phyloP scores from a whole-genome alignment of 2,888 invertebrate genomes.

The Periphyllus acericola region DNA sequence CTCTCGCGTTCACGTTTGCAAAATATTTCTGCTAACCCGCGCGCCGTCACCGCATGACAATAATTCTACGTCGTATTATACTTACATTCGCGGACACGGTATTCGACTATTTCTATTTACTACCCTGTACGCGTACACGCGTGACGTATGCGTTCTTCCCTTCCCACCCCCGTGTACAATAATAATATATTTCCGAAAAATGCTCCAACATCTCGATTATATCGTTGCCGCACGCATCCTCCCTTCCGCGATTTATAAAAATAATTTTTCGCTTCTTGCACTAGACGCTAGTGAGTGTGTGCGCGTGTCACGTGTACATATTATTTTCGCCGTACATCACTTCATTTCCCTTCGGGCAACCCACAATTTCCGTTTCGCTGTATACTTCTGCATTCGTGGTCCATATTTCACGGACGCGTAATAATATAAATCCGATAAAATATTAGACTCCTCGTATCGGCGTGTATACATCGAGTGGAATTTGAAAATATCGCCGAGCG shows the following conservation, averaged over 20 bases:
- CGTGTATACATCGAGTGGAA: not conserved
- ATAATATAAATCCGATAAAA: not conserved
- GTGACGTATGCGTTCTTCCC: no score
- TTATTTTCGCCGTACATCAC: not conserved
- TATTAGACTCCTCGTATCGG: not conserved
- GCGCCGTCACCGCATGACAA: no score
- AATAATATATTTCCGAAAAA: not conserved
- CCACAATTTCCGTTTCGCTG: constrained; percentile 17
- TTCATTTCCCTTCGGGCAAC: not conserved
- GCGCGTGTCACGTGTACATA: not conserved
- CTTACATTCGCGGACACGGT: no score
- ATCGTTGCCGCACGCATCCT: not conserved
- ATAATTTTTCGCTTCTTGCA: no score
- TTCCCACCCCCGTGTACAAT: no score
- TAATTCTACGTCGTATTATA: no score
- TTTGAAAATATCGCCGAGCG: not conserved
- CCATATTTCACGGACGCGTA: not conserved
- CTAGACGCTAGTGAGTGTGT: no score
- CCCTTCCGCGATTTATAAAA: no score
- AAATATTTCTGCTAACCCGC: no score
- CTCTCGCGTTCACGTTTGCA: no score
- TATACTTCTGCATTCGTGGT: not conserved
- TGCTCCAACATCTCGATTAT: not conserved
- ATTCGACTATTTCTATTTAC: no score
- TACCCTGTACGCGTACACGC: no score